Conservation (phyloP, 1,140 invertebrate species). For the Rhynchophorus ferrugineus region DNA sequence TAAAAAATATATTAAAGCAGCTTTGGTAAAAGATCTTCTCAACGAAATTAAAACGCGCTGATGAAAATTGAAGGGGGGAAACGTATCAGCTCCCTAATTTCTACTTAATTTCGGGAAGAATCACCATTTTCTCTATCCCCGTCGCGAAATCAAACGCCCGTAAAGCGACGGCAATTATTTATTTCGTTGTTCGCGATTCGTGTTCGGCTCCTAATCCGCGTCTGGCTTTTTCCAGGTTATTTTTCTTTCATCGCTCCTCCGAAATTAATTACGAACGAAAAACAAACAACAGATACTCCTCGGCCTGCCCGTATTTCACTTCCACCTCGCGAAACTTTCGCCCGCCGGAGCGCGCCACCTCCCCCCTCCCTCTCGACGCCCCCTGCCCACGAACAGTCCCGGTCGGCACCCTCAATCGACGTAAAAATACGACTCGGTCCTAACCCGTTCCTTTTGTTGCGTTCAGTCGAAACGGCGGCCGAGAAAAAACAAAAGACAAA, state of each 20-base stretch:
- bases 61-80: too few relatives aligned
- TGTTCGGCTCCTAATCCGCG: not conserved
- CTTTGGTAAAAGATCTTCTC: too few relatives aligned
- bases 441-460: conserved; percentile 12
- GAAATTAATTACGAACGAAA: conserved; percentile 6
- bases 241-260: not conserved
- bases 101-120: too few relatives aligned
- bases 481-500: conserved; percentile 21
- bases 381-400: too few relatives aligned
- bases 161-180: too few relatives aligned
- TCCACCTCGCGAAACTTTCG: too few relatives aligned
- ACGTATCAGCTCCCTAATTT: too few relatives aligned
- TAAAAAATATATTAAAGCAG: too few relatives aligned
- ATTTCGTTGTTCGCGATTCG: too few relatives aligned
- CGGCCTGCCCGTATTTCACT: conserved; percentile 1
- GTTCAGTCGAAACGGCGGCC: not conserved
- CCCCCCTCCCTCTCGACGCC: not conserved
- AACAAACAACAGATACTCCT: conserved; percentile 4
- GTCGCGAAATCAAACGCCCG: too few relatives aligned
- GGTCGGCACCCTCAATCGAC: not conserved
- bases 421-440: conserved; percentile 4
- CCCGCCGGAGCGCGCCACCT: not conserved
- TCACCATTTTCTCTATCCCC: too few relatives aligned
- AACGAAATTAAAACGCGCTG: too few relatives aligned
- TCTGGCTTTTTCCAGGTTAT: not conserved